Evolutionary conservation across 2,888 invertebrate genomes (phyloP), one percentile per base, ranked within the genome.

Genomic region (Tyria jacobaeae): DNA sequence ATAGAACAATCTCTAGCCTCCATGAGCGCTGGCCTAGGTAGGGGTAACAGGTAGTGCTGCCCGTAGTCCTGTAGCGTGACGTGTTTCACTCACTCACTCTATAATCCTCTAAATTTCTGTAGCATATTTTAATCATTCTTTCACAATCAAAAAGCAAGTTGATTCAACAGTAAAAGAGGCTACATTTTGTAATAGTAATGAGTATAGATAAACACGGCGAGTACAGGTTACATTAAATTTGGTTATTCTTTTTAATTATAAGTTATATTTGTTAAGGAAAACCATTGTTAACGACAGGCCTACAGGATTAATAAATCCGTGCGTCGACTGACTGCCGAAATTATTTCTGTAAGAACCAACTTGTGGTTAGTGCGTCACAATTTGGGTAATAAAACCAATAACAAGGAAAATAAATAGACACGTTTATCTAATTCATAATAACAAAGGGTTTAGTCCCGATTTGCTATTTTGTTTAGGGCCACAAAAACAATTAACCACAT

Each of bases 321-420:
- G 17, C 21, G 10, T 21, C 21, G 21, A 21, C 12, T 44, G 44
- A 44, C 12, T 44, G 44, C 44, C 44, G 44, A 44, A 52, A 24
- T 14, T 27, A 27, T 55, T 41, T 35, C 24, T 48, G 1, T 6
- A n/a, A 48, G 24, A n/a, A 56, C 35, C 12, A 49, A 24, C 24
- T 35, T 56, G 56, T 47, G 48, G 56, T 56, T 24, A 24, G 2
- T 47, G 15, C 17, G 56, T 56, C 47, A 56, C n/a, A 56, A 35
- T 56, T 56, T 56, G 35, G 56, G 54, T 5, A 41, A 31, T 12
- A 27, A 50, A 2, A 17, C 25, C 27, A 50, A 27, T 27, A 41
- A 51, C 15, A 51, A 24, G 51, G 51, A 51, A 51, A 51, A 51
- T 35, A 51, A 51, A 44, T 44, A 44, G 35, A 1, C 44, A 12